phyloP scores from a whole-genome alignment of 2,888 invertebrate species.

The Plutella xylostella region DNA sequence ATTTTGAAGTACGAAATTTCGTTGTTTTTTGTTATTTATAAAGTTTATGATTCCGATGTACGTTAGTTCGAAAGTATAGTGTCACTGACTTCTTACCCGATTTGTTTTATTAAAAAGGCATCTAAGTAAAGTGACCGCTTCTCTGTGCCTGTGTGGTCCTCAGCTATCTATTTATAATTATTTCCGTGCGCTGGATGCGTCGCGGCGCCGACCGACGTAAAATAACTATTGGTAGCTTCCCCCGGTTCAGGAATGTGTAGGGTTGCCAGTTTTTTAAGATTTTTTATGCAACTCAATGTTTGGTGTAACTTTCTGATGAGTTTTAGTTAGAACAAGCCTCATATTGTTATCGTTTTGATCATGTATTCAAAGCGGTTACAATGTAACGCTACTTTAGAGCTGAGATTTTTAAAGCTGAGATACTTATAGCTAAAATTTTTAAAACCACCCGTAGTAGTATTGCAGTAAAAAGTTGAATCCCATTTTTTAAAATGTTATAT shows the following conservation, averaged over 20 bases:
- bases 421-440: not conserved
- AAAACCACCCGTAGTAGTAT: not conserved
- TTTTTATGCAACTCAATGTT: not conserved
- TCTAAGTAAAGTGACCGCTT: too few relatives aligned
- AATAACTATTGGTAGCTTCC: conserved; percentile 5
- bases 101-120: too few relatives aligned
- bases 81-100: too few relatives aligned
- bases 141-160: too few relatives aligned
- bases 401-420: not conserved
- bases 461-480: not conserved
- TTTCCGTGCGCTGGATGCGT: not conserved
- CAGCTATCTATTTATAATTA: conserved; percentile 3
- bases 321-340: not conserved
- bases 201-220: not conserved
- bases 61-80: too few relatives aligned
- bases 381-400: not conserved
- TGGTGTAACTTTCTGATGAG: not conserved
- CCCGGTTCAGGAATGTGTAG: not conserved
- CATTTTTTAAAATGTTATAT: not conserved
- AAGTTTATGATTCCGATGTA: too few relatives aligned
- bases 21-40: too few relatives aligned
- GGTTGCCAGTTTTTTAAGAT: not conserved
- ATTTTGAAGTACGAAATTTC: too few relatives aligned
- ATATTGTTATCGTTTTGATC: not conserved
- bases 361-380: not conserved